Conservation (phyloP, 2,113 vertebrate species). For the Tachysurus vachellii region DNA sequence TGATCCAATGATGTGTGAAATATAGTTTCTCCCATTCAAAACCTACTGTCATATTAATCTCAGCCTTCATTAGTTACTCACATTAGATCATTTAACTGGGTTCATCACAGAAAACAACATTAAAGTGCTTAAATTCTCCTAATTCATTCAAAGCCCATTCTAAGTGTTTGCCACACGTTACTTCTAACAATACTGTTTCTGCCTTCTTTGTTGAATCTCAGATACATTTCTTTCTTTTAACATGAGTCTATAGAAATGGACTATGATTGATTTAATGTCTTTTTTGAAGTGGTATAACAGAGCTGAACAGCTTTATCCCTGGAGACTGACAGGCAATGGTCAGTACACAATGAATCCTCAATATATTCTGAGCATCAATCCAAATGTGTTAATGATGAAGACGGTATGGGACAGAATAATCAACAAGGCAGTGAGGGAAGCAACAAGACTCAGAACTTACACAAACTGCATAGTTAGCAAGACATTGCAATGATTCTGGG, state of each 20-base stretch:
- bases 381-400: neutral
- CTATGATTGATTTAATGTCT: neutral
- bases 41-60: neutral
- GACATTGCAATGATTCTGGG: neutral
- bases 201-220: neutral
- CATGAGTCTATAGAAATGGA: neutral
- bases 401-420: neutral
- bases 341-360: neutral
- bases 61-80: neutral
- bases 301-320: neutral
- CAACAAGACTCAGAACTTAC: neutral
- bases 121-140: neutral
- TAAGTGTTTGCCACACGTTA: neutral
- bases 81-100: neutral
- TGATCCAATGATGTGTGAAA: slow-evolving; percentile 5
- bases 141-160: neutral
- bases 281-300: neutral
- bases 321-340: neutral
- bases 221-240: neutral
- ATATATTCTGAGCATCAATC: neutral
- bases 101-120: neutral
- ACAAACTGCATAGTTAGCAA: neutral
- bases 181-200: neutral
- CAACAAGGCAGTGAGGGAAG: neutral
- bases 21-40: neutral